These are phyloP conservation scores for Melierax canorus DNA, from an alignment of 2,113 vertebrate species.

Conservation along the genomic window DNA sequence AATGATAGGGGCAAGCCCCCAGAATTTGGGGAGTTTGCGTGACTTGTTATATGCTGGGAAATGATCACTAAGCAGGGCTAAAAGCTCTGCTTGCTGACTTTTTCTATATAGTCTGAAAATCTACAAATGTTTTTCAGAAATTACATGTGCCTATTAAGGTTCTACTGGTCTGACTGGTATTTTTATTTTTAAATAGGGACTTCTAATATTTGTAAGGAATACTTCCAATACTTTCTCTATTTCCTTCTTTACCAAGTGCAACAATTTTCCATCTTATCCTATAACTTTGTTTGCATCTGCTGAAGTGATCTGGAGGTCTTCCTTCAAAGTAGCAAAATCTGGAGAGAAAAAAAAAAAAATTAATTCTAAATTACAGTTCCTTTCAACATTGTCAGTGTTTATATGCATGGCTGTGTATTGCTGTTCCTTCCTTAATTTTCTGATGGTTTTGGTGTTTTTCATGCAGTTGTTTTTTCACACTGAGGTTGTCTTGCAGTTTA, in stretches of 20 bases:
- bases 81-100: neutral
- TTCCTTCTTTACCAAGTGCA: neutral
- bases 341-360: neutral
- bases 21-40: neutral
- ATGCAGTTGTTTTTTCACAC: neutral
- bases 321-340: neutral
- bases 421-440: neutral
- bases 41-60: neutral
- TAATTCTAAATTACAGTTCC: neutral
- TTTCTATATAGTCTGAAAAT: neutral
- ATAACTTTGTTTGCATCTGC: neutral
- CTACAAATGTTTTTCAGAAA: neutral
- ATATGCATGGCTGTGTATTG: neutral
- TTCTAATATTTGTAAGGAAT: neutral
- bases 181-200: neutral
- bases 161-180: neutral
- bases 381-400: neutral
- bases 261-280: neutral
- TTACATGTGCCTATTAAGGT: neutral
- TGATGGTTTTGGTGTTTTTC: neutral
- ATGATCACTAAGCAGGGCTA: neutral
- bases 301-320: neutral
- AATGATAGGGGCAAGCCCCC: neutral
- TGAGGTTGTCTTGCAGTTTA: neutral
- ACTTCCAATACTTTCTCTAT: neutral